Evolutionary conservation across 1,140 invertebrate genomes (phyloP).

Genomic region (Mylabris phalerata): DNA sequence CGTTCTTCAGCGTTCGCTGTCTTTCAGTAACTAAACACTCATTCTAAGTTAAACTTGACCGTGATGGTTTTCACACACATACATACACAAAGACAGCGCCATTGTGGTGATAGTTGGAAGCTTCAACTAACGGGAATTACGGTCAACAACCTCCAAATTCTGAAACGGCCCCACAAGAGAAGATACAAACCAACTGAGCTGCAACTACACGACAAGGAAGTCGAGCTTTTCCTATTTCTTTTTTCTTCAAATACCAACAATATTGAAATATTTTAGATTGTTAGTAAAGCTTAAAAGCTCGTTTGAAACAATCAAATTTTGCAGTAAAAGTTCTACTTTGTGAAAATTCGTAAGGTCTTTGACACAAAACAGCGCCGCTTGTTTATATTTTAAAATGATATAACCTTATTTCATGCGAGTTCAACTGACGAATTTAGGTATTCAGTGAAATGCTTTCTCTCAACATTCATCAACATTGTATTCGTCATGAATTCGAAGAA

Average conservation of each 20-base stretch:
- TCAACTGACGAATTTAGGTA: constrained; percentile 18
- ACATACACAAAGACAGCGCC: constrained; percentile 22
- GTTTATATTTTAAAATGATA: constrained; percentile 20
- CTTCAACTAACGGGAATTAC: constrained; percentile 36
- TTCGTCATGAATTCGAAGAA: not conserved
- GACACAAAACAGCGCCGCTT: constrained; percentile 14
- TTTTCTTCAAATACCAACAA: not conserved
- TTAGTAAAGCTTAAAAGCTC: not conserved
- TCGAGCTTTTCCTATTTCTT: not conserved
- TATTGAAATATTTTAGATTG: too few species aligned
- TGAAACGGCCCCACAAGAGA: constrained; percentile 11
- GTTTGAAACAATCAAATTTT: not conserved
- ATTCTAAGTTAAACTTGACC: constrained; percentile 41
- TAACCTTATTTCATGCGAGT: constrained; percentile 20
- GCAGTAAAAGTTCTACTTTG: constrained; percentile 10
- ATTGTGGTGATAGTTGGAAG: constrained; percentile 34
- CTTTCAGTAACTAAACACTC: constrained; percentile 39
- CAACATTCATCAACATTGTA: not conserved
- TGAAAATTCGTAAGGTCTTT: constrained; percentile 9
- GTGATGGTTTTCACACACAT: constrained; percentile 30
- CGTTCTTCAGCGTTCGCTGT: constrained; percentile 29
- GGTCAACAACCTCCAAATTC: constrained; percentile 42
- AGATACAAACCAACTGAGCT: not conserved
- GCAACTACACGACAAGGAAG: not conserved
- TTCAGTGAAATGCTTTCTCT: constrained; percentile 21